phyloP scores from a whole-genome alignment of 2,113 vertebrate species.

The Danionella cerebrum region DNA sequence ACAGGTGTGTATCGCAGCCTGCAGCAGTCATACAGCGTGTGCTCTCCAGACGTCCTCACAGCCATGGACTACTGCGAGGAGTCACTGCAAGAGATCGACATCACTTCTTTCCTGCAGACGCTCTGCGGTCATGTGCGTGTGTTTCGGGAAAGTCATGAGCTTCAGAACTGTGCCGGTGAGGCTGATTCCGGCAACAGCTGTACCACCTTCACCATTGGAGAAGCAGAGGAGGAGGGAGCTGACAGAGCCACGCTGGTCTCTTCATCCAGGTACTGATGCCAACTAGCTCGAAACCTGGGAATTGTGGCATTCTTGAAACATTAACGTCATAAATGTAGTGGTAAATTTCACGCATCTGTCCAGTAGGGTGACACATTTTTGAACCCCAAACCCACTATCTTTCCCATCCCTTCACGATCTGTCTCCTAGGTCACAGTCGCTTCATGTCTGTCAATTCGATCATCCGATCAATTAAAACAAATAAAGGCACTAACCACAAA shows the following conservation, averaged over 20 bases:
- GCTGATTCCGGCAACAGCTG: conserved; percentile 29
- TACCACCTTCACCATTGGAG: conserved; percentile 70
- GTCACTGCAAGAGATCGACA: conserved; percentile 89
- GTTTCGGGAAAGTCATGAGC: conserved; percentile 60
- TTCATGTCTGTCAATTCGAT: too few species aligned
- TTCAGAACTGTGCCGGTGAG: conserved; percentile 27
- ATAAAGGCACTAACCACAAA: too few species aligned
- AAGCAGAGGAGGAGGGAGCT: conserved; percentile 62
- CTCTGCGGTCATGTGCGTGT: conserved; percentile 83
- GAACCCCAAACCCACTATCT: too few species aligned
- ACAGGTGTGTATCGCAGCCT: conserved; percentile 84
- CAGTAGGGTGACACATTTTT: too few species aligned
- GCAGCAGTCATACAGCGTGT: conserved; percentile 80
- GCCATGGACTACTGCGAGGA: conserved; percentile 97
- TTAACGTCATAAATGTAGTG: too few species aligned
- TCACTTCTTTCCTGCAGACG: conserved; percentile 84
- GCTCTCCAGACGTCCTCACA: conserved; percentile 81
- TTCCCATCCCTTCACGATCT: too few species aligned
- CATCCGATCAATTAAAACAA: too few species aligned
- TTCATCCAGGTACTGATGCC: conserved; percentile 58
- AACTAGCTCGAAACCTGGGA: too few species aligned
- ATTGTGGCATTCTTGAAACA: too few species aligned
- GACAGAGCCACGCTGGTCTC: conserved; percentile 60
- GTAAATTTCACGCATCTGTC: too few species aligned
- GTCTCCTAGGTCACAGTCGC: too few species aligned